Conservation (phyloP, 1,140 invertebrate species). For the Ceratosolen solmsi region DNA sequence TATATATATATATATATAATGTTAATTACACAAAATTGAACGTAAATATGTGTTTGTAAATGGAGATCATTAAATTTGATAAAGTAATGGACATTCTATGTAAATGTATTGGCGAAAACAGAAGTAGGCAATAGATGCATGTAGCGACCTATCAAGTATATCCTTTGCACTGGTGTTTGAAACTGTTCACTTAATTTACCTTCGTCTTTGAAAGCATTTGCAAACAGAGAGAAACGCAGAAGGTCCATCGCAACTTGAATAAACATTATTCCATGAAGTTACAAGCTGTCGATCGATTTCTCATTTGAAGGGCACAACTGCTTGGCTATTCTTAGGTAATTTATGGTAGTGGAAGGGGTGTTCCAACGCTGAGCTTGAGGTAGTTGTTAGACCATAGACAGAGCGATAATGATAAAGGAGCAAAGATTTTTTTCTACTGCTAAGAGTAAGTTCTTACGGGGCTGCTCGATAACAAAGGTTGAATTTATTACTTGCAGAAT, state of each 20-base stretch:
- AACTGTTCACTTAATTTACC: background rate
- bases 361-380: background rate
- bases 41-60: too few species aligned
- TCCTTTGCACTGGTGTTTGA: background rate
- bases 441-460: background rate
- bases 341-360: background rate
- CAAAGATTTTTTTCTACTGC: background rate
- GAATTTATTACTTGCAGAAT: constrained; percentile 6
- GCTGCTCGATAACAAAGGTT: constrained; percentile 2
- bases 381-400: background rate
- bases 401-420: background rate
- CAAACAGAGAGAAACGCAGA: background rate
- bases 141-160: background rate
- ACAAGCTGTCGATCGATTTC: background rate
- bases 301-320: background rate
- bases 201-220: background rate
- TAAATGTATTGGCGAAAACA: constrained; percentile 30
- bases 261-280: background rate
- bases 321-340: background rate
- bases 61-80: constrained; percentile 41
- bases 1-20: too few species aligned
- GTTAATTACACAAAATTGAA: too few species aligned
- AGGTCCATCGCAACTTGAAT: background rate
- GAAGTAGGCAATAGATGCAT: too few species aligned
- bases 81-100: constrained; percentile 52